Evolutionary conservation across 2,113 vertebrate species (phyloP).

Genomic region (Tinamus guttatus): DNA sequence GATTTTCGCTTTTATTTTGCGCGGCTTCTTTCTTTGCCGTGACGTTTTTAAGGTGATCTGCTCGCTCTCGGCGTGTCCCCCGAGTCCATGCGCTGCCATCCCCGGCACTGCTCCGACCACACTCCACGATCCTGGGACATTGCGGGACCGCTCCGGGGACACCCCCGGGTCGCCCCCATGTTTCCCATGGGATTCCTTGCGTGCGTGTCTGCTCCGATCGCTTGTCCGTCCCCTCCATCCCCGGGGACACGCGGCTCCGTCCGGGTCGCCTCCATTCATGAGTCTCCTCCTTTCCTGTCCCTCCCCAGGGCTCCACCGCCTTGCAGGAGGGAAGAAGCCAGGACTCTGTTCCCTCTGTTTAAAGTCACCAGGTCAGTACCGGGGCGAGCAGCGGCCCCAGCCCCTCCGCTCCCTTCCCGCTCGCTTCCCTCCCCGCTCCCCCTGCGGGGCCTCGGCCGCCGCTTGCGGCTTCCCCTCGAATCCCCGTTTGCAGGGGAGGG

Average conservation of each 20-base stretch:
- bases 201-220: slow-evolving; percentile 11
- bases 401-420: background rate
- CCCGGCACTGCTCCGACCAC: too few relatives aligned
- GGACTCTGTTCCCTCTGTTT: slow-evolving; percentile 87
- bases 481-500: background rate
- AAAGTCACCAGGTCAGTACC: slow-evolving; percentile 87
- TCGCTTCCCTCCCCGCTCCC: background rate
- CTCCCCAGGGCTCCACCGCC: slow-evolving; percentile 83
- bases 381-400: slow-evolving; percentile 29
- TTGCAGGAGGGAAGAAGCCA: slow-evolving; percentile 83
- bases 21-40: background rate
- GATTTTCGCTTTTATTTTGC: background rate
- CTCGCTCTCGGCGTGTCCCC: background rate
- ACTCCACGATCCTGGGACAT: too few relatives aligned
- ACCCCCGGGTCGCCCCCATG: fast-evolving
- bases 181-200: background rate
- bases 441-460: too few relatives aligned
- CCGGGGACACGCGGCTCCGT: background rate
- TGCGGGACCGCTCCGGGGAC: too few relatives aligned
- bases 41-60: background rate
- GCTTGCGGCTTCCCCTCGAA: too few relatives aligned
- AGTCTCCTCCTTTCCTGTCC: slow-evolving; percentile 86
- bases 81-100: too few relatives aligned
- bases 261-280: slow-evolving; percentile 61
- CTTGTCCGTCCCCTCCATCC: slow-evolving; percentile 31